Base-by-base conservation (phyloP, 2,888 invertebrate genomes). In the Syritta pipiens region DNA sequence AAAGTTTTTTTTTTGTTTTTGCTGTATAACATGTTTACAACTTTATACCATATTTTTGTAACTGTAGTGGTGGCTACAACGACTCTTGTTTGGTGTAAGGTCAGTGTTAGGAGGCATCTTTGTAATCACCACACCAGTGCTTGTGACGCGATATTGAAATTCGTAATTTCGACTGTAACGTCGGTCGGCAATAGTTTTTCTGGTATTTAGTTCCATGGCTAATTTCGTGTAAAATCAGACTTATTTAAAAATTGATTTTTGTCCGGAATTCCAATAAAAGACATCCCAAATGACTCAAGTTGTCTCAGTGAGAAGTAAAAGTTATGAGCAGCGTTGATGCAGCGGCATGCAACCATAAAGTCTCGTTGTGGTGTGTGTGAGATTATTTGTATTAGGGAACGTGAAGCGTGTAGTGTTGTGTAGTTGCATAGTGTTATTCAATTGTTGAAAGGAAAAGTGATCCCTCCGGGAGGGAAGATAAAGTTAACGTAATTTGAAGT, bases 401-500 rank as follows among this genome's bases (percentile, higher is more conserved):
- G 10, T n/a, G n/a, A n/a, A 28, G 14, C 22, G 12, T 68, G 6
- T 6, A 55, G 32, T 24, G 19, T 26, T 37, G n/a, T 6, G 10
- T 6, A 28, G 37, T 69, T n/a, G n/a, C n/a, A n/a, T n/a, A n/a
- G n/a, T n/a, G 17, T 76, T 76, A 76, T 76, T 76, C 57, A 76
- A 69, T 76, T 76, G 55, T 46, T 63, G 62, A 69, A 76, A 76
- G 76, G 69, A 76, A 69, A 76, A 76, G 63, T 69, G 49, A 76
- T 76, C 63, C 51, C 44, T 14, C 7, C 48, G 12, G 28, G 49
- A 55, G 62, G 60, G 14, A 6, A 44, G 62, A 35, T 40, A 62
- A 32, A 22, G 26, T n/a, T 35, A 48, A 48, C 49, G 55, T 69
- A 76, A 69, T 69, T 19, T 28, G 22, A 42, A 44, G 35, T 62